Base-by-base conservation (phyloP, 1,140 invertebrate genomes). In the Aporrectodea caliginosa region DNA sequence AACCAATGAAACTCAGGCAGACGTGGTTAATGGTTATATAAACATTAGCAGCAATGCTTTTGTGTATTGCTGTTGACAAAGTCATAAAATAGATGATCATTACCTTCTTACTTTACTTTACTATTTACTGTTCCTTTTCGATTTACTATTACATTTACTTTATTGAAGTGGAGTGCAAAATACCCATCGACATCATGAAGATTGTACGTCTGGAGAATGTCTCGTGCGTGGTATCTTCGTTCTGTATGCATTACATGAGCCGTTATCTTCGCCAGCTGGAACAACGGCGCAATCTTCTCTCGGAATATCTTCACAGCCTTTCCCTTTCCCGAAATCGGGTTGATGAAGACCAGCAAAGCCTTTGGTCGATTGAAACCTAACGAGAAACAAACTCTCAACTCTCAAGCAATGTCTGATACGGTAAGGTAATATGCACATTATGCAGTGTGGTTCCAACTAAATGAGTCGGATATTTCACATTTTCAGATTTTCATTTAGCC, bases 261-360 rank as follows among this genome's bases (percentile, higher is more conserved):
- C 33, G 92, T 91, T 35, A 95, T 90, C 0, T 90, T 91, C 2
- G 93, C 93, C 70, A 94, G 87, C 32, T 91, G 88, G 85, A 96
- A 92, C n/a, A 95, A 85, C 0, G 93, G 93, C 78, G 84, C 81
- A 2, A 88, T 84, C 82, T 92, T 90, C 72, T 92, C 92, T 77
- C 93, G 90, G 88, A 92, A 95, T 33, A 95, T 93, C 80, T 91
- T 90, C 2, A 91, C 84, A 0, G 92, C 94, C 81, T 91, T 91
- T 83, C 91, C 91, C 81, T 93, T 93, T 0, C 94, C 94, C 2
- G 95, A 94, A 86, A 91, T 93, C 0, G 94, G 94, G 89, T 96
- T 96, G 0, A 96, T 90, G 87, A 95, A 95, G 0, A 95, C 87
- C 35, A 96, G 85, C 16, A 96, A 87, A 71, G 90, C 91, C 78